Base-by-base conservation (phyloP, 2,113 vertebrate genomes). In the Himantopus leucocephalus region DNA sequence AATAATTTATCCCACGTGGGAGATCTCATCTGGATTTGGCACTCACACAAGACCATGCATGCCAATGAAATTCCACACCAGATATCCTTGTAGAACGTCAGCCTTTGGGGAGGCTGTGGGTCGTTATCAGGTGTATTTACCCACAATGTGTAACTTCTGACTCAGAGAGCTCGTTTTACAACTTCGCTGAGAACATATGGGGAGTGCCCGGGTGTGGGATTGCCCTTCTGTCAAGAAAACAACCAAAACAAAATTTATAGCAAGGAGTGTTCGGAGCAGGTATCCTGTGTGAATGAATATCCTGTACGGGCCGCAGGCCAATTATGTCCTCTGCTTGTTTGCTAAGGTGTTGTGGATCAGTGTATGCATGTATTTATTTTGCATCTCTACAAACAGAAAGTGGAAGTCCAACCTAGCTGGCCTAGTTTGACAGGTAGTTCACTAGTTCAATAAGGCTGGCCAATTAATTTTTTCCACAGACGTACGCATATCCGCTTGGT, bases 131-230 rank as follows among this genome's bases (percentile, higher is more conserved):
- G 47, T 93, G 67, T 93, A 70, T 94, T 94, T 95, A 96, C 84
- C 13, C 34, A 80, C 59, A 43, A 0, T 35, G 50, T 70, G 47
- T 85, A 94, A 94, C 50, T 92, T 37, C 52, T 97, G 94, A 96
- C 89, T 97, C 89, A 88, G 94, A 92, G 34, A 91, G 66, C 84
- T 91, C 3, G 27, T 92, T 97, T 88, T 94, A 96, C 89, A 92
- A 43, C 77, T 82, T 92, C 85, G 30, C 45, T 93, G 81, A 94
- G 77, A 90, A 91, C 77, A 91, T 85, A 83, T 17, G 37, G 87
- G 95, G 96, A 90, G 95, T 93, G 93, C 41, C 96, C 63, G 92
- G 94, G 95, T 95, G 97, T 91, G 78, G 67, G 74, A 70, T 76
- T 95, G 71, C 70, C 27, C 5, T 88, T 88, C 71, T 92, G 81